Conservation (phyloP, 2,797 vertebrate species). For the Enteromius viviparus region DNA sequence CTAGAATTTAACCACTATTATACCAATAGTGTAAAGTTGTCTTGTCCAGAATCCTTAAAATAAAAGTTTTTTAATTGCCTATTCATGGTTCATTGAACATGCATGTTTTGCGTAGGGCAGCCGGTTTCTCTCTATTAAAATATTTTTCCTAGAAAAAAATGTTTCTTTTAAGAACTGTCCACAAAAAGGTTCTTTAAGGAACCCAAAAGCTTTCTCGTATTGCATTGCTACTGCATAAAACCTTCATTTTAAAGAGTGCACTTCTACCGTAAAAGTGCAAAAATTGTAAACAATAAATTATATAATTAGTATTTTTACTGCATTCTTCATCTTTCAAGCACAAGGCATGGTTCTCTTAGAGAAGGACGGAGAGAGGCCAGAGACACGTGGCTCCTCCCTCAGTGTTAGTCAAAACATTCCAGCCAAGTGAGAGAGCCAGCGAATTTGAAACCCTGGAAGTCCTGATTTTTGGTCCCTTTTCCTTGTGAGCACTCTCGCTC, state of each 20-base stretch:
- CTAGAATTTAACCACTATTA: neutral
- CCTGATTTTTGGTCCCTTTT: conserved; percentile 58
- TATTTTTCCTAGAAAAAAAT: neutral
- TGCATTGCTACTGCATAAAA: neutral
- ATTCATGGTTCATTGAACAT: neutral
- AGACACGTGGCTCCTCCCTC: conserved; percentile 78
- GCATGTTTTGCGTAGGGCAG: neutral
- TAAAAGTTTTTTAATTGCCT: neutral
- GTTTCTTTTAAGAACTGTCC: neutral
- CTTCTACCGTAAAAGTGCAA: neutral
- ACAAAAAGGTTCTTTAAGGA: neutral
- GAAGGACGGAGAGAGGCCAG: conserved; percentile 61
- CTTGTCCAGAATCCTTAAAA: neutral
- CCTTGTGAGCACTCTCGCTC: conserved; percentile 36
- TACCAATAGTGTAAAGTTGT: neutral
- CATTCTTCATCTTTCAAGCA: conserved; percentile 39
- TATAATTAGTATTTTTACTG: conserved; percentile 25
- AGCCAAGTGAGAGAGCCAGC: conserved; percentile 71
- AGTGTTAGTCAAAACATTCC: conserved; percentile 83
- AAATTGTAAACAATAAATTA: neutral
- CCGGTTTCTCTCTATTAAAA: neutral
- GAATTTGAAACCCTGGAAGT: conserved; percentile 69
- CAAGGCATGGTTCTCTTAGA: conserved; percentile 53
- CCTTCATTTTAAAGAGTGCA: neutral
- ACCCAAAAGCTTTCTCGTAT: neutral